Evolutionary conservation across 2,888 invertebrate genomes (phyloP), one percentile per base, ranked within the genome.

Genomic region (Sinelater perroti): DNA sequence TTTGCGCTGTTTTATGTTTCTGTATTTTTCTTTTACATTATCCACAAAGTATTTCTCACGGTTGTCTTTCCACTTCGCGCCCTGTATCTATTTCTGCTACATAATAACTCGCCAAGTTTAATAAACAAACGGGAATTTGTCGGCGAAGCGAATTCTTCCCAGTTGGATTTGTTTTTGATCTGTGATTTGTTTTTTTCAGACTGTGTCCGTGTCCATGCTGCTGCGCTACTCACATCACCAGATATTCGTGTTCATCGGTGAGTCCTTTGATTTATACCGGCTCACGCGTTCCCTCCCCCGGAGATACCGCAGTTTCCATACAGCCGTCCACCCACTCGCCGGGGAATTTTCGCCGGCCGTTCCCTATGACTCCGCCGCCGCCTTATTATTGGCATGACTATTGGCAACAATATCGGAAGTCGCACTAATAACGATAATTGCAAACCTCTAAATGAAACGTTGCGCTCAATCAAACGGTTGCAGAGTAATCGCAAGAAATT

Each of bases 141-240:
- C 14, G 35, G 28, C 21, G 52, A 52, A 46, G 11, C 33, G 30
- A 31, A 52, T 52, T 46, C 33, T 14, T 26, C 30, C 42, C 51
- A 38, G 30, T 47, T 60, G 60, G 61, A 62, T 64, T 63, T 65
- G 62, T 67, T 63, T 68, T 69, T 69, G 66, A 69, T 68, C 66
- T 68, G 64, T 62, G 56, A 46, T 64, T 70, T 72, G 62, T 72
- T 71, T 89, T 91, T 89, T 91, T 57, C 88, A 99, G 98, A 99
- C 98, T 18, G 91, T 98, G 64, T 95, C 97, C 36, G 96, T 97
- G 71, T 98, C 98, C 33, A 97, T 98, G 92, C 82, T 99, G 69
- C 83, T 99, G 69, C 88, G 98, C 45, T 99, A 98, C 80, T 98
- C 98, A 7, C 99, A 99, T 81, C 98, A 99, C 78, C 99, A 99